Percentiles rank a stretch among this genome's conserved stretches.
Evolutionary conservation across 2,797 vertebrate species (phyloP).

Genomic region (Peromyscus attwateri): DNA sequence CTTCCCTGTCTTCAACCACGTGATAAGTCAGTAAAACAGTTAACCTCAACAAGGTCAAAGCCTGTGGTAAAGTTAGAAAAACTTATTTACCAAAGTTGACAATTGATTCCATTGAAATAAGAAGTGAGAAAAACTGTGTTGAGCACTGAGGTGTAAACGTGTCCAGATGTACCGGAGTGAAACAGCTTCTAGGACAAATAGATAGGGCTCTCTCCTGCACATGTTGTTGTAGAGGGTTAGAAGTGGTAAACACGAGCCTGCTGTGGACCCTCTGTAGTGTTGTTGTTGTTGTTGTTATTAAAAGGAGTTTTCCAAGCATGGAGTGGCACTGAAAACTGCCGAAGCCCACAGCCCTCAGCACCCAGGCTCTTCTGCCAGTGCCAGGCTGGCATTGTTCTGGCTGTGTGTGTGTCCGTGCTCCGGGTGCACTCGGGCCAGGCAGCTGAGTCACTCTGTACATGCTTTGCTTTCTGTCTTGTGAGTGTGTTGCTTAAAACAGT

Average conservation of each 20-base stretch:
- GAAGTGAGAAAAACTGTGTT: constrained; percentile 89
- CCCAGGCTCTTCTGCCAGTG: not conserved
- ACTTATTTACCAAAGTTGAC: constrained; percentile 86
- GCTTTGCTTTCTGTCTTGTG: constrained; percentile 54
- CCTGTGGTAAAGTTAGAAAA: constrained; percentile 88
- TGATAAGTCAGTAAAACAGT: constrained; percentile 87
- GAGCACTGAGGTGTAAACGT: constrained; percentile 87
- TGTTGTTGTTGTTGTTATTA: not conserved
- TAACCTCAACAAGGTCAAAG: constrained; percentile 85
- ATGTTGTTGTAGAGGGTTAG: constrained; percentile 82
- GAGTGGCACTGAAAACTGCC: not conserved
- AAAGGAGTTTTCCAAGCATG: not conserved
- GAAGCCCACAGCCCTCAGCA: fast-evolving
- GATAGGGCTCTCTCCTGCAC: constrained; percentile 74
- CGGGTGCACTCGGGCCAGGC: not conserved
- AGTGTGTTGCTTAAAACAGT: constrained; percentile 23
- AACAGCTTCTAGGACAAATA: constrained; percentile 75
- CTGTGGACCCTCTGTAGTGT: not conserved
- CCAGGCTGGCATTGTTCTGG: not conserved
- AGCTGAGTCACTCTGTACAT: not conserved
- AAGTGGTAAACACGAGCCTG: constrained; percentile 76
- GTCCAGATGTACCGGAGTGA: constrained; percentile 85
- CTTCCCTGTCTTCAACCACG: constrained; percentile 69
- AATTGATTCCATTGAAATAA: constrained; percentile 89
- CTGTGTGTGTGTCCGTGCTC: not conserved